Conservation (phyloP, 2,113 vertebrate genomes). For the Nycticorax nycticorax region DNA sequence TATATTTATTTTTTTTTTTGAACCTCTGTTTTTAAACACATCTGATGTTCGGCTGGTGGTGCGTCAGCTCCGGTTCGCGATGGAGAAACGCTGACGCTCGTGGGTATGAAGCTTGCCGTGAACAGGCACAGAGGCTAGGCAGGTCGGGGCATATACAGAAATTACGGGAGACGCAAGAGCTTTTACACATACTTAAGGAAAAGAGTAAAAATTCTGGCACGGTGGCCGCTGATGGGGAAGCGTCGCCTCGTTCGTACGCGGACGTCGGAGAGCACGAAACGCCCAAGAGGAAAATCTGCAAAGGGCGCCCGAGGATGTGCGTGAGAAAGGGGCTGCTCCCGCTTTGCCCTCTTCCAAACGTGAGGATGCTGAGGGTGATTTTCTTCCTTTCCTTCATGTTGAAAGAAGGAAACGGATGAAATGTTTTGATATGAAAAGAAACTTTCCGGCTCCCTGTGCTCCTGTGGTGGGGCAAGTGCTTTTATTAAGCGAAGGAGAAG, state of each 20-base stretch:
- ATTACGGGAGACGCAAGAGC: background rate
- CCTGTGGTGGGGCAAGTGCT: background rate
- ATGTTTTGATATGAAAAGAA: background rate
- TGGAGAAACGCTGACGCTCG: background rate
- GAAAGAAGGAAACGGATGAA: background rate
- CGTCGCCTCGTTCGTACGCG: background rate
- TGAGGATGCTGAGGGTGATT: background rate
- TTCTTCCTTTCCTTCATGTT: background rate
- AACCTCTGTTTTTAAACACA: background rate
- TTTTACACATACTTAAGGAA: background rate
- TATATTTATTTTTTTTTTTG: background rate
- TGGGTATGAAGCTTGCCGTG: background rate
- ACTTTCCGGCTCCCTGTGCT: background rate
- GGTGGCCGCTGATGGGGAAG: background rate
- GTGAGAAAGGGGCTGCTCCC: background rate
- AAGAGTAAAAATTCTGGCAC: background rate
- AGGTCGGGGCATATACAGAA: background rate
- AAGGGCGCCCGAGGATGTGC: background rate
- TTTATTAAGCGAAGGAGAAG: background rate
- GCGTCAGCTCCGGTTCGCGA: fast-evolving
- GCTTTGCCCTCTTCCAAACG: background rate
- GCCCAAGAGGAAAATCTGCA: background rate
- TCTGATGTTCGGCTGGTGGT: background rate
- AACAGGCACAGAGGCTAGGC: background rate
- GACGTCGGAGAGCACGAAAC: background rate